These are phyloP conservation scores for Ashinkailepas kermadecensis DNA, from an alignment of 2,888 invertebrate species.

Conservation along the genomic window DNA sequence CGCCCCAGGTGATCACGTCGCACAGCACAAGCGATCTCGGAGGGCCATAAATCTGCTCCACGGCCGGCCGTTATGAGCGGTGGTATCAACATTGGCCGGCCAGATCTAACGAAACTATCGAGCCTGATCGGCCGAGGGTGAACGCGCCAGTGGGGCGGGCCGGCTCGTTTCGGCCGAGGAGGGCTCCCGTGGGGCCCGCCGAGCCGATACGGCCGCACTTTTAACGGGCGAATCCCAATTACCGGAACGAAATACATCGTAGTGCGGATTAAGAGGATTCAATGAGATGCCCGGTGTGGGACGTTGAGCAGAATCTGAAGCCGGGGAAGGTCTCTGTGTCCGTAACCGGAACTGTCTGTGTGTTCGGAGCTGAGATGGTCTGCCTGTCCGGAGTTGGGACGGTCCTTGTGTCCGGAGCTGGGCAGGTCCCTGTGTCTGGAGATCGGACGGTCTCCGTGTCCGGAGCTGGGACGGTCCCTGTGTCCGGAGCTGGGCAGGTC, in stretches of 20 bases:
- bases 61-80: conserved; percentile 5
- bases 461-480: no score
- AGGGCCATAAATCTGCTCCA: neutral
- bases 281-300: neutral
- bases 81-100: neutral
- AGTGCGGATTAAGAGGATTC: neutral
- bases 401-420: no score
- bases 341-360: no score
- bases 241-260: conserved; percentile 18
- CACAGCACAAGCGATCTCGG: no score
- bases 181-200: neutral
- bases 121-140: neutral
- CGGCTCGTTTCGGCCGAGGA: neutral
- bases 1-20: no score
- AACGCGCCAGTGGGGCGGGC: neutral
- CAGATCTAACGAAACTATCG: conserved; percentile 13
- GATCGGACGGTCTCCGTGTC: no score
- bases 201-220: neutral
- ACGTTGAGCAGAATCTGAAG: neutral
- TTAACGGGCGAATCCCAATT: conserved; percentile 8
- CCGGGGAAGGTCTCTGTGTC: no score
- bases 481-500: no score
- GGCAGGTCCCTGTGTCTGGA: no score
- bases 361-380: no score
- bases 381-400: no score